Evolutionary conservation across 2,888 invertebrate species (phyloP).

Genomic region (Hypolimnas misippus): DNA sequence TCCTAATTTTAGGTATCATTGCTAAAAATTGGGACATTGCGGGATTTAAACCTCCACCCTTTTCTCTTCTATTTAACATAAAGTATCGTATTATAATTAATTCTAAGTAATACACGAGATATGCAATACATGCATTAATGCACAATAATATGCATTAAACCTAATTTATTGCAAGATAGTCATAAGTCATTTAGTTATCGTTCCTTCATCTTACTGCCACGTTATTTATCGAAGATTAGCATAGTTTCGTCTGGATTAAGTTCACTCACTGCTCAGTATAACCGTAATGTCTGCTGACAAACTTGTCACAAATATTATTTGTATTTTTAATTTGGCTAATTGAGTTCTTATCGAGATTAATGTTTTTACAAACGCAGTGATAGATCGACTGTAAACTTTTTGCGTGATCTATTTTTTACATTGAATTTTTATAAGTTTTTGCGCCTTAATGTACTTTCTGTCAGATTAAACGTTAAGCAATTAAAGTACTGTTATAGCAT

Average conservation of each 20-base stretch:
- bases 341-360: conserved; percentile 48
- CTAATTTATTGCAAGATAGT: not conserved
- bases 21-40: too few species aligned
- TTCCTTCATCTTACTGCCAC: conserved; percentile 10
- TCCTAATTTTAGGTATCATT: too few species aligned
- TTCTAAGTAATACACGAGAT: too few species aligned
- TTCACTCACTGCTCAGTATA: conserved; percentile 50
- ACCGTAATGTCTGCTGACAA: conserved; percentile 63
- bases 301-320: conserved; percentile 51
- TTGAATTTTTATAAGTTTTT: conserved; percentile 18
- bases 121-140: too few species aligned
- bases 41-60: too few species aligned
- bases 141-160: not conserved
- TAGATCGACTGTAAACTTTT: conserved; percentile 50
- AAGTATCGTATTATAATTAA: too few species aligned
- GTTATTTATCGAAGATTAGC: conserved; percentile 32
- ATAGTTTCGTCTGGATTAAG: conserved; percentile 56
- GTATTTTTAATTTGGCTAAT: conserved; percentile 52
- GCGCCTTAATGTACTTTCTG: conserved; percentile 15
- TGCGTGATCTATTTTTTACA: conserved; percentile 23
- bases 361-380: conserved; percentile 35
- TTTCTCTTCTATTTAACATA: too few species aligned
- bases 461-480: conserved; percentile 13
- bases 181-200: conserved; percentile 21
- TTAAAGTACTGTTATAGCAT: conserved; percentile 12